Evolutionary conservation across 2,888 invertebrate genomes (phyloP), one percentile per base, ranked within the genome.

Genomic region (Nemotelus pantherinus): DNA sequence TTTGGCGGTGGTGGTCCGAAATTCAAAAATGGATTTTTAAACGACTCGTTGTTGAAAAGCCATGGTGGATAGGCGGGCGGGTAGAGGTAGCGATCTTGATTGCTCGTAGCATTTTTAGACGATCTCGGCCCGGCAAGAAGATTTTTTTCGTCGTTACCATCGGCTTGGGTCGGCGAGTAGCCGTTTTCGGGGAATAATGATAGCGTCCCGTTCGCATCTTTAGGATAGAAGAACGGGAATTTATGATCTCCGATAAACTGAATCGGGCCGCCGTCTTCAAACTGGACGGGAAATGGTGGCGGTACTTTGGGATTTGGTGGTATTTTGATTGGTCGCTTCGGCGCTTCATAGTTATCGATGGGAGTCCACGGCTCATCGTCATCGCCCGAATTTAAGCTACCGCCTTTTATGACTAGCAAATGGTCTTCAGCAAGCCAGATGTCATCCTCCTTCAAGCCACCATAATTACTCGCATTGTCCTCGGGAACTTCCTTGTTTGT

Each of bases 381-480:
- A n/a, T 84, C 83, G 1, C 83, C 84, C 57, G 85, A 85, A 77
- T 88, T 87, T 86, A 93, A 90, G 72, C 90, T 90, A 71, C 95
- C 95, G 50, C 96, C 96, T 86, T 92, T 92, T 63, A 96, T 87
- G 48, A 96, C 95, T 67, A 96, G 87, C 79, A 96, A 88, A 86
- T 96, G 95, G 84, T 95, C 95, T 85, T 96, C 96, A 0, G 95
- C 94, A 77, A 96, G 88, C 96, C 96, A 96, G 83, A 96, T 95
- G 82, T 96, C 95, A 78, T 95, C 93, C 83, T 94, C 92, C 82
- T 92, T 92, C 2, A 96, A 88, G 39, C 96, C 95, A 41, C 96
- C 95, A 60, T 94, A 89, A 84, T 92, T 95, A 80, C 93, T 91
- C 45, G 92, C 89, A 81, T 92, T 95, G 85, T 96, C 96, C 82